Conservation (phyloP, 2,888 invertebrate genomes). For the Mythimna ferrago region DNA sequence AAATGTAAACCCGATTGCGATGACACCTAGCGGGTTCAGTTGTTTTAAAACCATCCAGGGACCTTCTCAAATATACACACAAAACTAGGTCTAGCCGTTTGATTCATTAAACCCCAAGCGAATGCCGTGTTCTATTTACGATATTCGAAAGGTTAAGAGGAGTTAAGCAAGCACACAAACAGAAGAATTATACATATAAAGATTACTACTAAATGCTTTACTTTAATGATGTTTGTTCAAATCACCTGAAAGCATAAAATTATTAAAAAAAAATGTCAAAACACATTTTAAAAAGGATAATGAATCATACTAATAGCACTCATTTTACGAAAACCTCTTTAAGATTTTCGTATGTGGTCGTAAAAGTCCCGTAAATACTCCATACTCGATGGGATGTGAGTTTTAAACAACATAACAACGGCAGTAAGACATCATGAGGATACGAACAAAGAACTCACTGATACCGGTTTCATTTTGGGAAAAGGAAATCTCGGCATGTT, state of each 20-base stretch:
- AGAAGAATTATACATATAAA: no score
- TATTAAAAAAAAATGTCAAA: no score
- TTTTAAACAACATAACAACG: constrained; percentile 44
- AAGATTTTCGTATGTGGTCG: constrained; percentile 20
- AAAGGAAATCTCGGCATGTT: constrained; percentile 45
- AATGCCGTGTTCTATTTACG: no score
- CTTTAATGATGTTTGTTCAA: neutral
- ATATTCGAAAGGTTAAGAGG: no score
- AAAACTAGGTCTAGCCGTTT: no score
- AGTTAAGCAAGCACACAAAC: no score
- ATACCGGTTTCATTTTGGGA: constrained; percentile 54
- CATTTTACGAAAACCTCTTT: constrained; percentile 28
- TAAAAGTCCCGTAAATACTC: constrained; percentile 25
- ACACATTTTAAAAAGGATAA: constrained; percentile 1
- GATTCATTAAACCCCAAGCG: no score
- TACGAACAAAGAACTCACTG: constrained; percentile 43
- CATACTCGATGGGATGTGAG: constrained; percentile 16
- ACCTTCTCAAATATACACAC: no score
- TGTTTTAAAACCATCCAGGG: no score
- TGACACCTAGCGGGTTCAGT: no score
- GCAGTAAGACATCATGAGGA: constrained; percentile 34
- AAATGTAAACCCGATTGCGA: no score
- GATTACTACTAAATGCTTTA: neutral
- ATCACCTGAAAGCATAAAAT: neutral
- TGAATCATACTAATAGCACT: neutral